Base-by-base conservation (phyloP, 2,113 vertebrate genomes). In the Phainopepla nitens region DNA sequence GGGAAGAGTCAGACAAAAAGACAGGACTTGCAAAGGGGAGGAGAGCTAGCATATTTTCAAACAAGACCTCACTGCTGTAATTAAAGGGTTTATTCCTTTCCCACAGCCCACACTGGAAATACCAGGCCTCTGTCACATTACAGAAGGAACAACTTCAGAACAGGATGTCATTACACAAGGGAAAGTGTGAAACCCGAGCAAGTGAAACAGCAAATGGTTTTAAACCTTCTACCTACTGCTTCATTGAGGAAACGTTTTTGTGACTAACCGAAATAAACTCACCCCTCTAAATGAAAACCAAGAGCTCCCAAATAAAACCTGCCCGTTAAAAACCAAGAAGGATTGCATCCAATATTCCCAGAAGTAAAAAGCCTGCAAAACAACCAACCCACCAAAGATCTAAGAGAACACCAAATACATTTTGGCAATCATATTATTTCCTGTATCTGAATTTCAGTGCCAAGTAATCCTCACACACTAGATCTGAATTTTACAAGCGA, bases 151-250 rank as follows among this genome's bases (percentile, higher is more conserved):
- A 76, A 53, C 87, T 88, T 93, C 92, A 94, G 88, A 96, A 92
- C 90, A 94, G 88, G 93, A 94, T 89, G 90, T 89, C 88, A 65
- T 89, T 87, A 87, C 92, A 87, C 33, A 7, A 90, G 86, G 72
- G 92, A 96, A 96, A 97, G 93, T 79, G 93, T 78, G 94, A 96
- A 96, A 97, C 80, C 53, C 4, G 4, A 95, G 88, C 57, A 64
- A 94, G 60, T 61, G 77, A 93, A 96, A 95, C 4, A 0, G 89
- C 72, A 84, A 94, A 89, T 42, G 53, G 47, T 56, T 95, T 92
- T 75, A 95, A 93, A 90, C 57, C 86, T 90, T 86, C 72, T 62
- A 76, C 72, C 73, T 78, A 79, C 86, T 11, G 53, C 82, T 78
- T 92, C 69, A 82, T 5, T 87, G 72, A 90, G 86, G 58, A 77